Evolutionary conservation across 2,888 invertebrate genomes (phyloP).

Genomic region (Apamea anceps): DNA sequence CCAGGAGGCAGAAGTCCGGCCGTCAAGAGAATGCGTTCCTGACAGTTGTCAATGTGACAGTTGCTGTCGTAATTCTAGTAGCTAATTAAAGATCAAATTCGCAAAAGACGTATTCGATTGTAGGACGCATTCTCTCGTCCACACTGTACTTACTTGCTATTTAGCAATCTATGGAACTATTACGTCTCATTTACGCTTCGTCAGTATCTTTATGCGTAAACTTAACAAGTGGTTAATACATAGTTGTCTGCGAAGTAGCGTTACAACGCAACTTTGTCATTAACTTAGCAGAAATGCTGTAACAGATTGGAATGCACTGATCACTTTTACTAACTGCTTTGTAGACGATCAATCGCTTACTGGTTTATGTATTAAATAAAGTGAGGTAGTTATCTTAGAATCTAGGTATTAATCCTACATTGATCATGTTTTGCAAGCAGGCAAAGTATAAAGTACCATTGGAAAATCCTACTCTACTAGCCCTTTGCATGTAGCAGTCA

Average conservation of each 20-base stretch:
- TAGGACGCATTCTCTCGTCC: too few species aligned
- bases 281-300: slow-evolving; percentile 38
- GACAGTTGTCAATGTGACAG: too few species aligned
- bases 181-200: neutral
- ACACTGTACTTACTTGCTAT: neutral
- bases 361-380: slow-evolving; percentile 12
- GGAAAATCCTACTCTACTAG: neutral
- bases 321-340: slow-evolving; percentile 16
- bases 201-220: neutral
- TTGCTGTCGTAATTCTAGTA: too few species aligned
- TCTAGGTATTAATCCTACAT: neutral
- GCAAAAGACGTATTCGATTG: too few species aligned
- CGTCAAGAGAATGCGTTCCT: too few species aligned
- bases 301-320: slow-evolving; percentile 31
- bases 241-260: slow-evolving; percentile 16
- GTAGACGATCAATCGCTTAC: slow-evolving; percentile 8
- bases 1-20: neutral
- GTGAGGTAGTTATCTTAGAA: neutral
- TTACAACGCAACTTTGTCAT: slow-evolving; percentile 41
- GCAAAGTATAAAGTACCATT: neutral
- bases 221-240: slow-evolving; percentile 19
- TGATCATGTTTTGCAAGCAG: neutral
- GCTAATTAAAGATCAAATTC: too few species aligned
- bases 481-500: neutral
- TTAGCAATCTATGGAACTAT: neutral